Base-by-base conservation (phyloP, 2,888 invertebrate species). In the Caenorhabditis sp. region DNA sequence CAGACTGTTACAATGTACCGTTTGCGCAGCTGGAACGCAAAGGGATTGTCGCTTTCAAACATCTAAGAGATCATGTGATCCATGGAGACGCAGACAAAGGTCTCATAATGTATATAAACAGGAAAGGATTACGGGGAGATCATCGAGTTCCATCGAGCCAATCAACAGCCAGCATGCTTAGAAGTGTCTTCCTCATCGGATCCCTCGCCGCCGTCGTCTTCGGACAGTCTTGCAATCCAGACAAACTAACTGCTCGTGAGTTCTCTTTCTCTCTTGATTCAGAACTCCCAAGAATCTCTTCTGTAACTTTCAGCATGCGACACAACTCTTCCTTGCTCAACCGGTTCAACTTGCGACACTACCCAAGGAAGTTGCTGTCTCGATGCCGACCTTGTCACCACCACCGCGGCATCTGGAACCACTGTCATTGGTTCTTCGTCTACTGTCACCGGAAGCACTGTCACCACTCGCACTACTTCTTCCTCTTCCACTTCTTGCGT, bases 401-500 rank as follows among this genome's bases (percentile, higher is more conserved):
- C 65, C 35, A 53, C 70, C 20, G 20, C 50, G 0, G 61, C 15
- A 15, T 28, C 70, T n/a, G 51, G 58, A 50, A 32, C 70, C 55
- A n/a, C 51, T 6, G 64, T 37, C 20, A 11, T 13, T 1, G 26
- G 37, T 11, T 51, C 61, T n/a, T 20, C 40, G 1, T 20, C 53
- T 5, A 51, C 80, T 4, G n/a, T 60, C 32, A 74, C 67, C 24
- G 67, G 64, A 20, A 56, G 32, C 35, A 68, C 64, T 13, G 56
- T 60, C 15, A 76, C 60, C 20, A 15, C 79, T 6, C 9, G 9
- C 20, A 62, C 71, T 26, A 40, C 80, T 5, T 28, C 55, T n/a
- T 56, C 40, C 5, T 55, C 55, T 8, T 78, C 78, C 4, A 55
- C 78, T 18, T 24, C 60, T 26, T 82, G 82, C 56, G 65, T 69